A percentile compares a stretch with the other conserved stretches of the same genome.
phyloP scores from a whole-genome alignment of 2,797 vertebrate genomes.

The Acanthornis magna region DNA sequence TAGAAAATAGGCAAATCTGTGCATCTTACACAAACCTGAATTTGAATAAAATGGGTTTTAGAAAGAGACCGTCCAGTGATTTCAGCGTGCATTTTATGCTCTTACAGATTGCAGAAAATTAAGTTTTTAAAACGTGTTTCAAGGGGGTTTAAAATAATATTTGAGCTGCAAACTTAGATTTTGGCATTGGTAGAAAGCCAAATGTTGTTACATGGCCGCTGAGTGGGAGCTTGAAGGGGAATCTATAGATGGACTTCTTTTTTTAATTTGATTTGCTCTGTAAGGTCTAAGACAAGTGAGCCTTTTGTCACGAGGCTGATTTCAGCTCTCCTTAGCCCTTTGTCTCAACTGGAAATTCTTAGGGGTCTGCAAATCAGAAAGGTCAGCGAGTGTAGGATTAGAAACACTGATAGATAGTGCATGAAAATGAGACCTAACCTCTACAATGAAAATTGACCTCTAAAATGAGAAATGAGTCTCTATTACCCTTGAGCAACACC shows the following conservation, averaged over 20 bases:
- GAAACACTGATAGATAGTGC: conserved; percentile 54
- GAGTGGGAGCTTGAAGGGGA: background rate
- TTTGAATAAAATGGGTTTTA: background rate
- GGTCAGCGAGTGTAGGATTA: conserved; percentile 26
- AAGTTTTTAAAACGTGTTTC: background rate
- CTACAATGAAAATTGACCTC: conserved; percentile 44
- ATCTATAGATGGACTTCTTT: background rate
- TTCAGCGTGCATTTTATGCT: background rate
- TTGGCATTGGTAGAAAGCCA: background rate
- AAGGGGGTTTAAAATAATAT: background rate
- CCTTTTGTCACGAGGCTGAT: background rate
- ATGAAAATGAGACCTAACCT: conserved; percentile 57
- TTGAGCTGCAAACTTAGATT: background rate
- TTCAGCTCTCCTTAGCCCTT: conserved; percentile 24
- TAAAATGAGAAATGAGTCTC: conserved; percentile 29
- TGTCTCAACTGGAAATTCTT: conserved; percentile 55
- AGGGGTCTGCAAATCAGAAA: conserved; percentile 49
- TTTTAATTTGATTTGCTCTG: background rate
- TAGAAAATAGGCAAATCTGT: conserved; percentile 24
- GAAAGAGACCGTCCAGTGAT: background rate
- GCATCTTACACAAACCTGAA: background rate
- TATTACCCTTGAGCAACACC: conserved; percentile 13
- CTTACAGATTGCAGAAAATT: background rate
- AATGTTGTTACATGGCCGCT: accelerated
- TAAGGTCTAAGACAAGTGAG: background rate